Conservation (phyloP, 2,113 vertebrate species). For the Neopipo cinnamomea region DNA sequence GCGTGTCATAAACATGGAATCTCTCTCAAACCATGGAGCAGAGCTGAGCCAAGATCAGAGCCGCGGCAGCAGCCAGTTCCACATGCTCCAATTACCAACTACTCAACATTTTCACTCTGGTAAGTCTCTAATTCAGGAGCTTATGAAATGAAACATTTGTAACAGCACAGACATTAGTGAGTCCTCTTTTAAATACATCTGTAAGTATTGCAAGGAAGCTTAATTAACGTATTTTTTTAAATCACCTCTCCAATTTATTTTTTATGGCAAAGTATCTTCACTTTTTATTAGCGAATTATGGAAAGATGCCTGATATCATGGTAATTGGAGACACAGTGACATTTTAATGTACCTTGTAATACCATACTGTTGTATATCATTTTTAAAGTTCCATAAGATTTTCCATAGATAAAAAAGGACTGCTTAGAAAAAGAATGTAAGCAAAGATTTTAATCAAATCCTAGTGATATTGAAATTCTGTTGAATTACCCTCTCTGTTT, state of each 20-base stretch:
- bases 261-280: neutral
- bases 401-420: neutral
- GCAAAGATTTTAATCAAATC: slow-evolving; percentile 26
- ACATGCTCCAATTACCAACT: neutral
- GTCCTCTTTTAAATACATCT: neutral
- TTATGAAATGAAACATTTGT: neutral
- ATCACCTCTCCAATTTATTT: neutral
- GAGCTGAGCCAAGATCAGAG: neutral
- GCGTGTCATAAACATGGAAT: neutral
- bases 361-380: neutral
- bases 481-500: slow-evolving; percentile 3
- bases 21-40: neutral
- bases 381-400: neutral
- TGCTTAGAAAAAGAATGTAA: neutral
- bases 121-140: neutral
- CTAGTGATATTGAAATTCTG: neutral
- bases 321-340: neutral
- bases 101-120: neutral
- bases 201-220: neutral
- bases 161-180: neutral
- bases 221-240: neutral
- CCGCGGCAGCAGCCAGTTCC: neutral
- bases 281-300: neutral
- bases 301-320: neutral
- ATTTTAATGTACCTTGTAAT: neutral